These are phyloP conservation scores for Palloptera scutellata DNA, from an alignment of 2,888 invertebrate genomes.

Conservation along the genomic window DNA sequence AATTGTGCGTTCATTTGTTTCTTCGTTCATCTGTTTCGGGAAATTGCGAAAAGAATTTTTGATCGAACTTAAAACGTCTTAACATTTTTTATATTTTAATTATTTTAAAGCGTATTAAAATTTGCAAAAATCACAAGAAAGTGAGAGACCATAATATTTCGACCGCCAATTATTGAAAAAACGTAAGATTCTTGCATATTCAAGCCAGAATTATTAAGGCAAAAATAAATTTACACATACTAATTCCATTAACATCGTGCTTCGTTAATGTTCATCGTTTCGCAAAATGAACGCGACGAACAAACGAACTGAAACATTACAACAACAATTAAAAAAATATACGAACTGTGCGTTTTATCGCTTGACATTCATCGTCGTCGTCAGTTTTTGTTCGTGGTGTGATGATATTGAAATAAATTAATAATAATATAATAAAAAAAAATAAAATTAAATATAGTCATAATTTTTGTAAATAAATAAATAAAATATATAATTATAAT, in stretches of 20 bases:
- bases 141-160: conserved; percentile 13
- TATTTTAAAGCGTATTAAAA: conserved; percentile 26
- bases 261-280: not conserved
- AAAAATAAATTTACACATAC: conserved; percentile 1
- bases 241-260: conserved; percentile 15
- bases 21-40: conserved; percentile 32
- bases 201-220: not conserved
- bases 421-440: too few relatives aligned
- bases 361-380: conserved; percentile 10
- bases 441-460: not conserved
- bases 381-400: conserved; percentile 18
- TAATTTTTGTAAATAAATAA: conserved; percentile 9
- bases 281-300: too few relatives aligned
- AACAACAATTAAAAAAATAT: too few relatives aligned
- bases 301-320: too few relatives aligned
- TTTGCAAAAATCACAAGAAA: conserved; percentile 25
- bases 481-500: not conserved
- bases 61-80: conserved; percentile 24
- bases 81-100: conserved; percentile 28
- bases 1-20: conserved; percentile 16
- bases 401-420: too few relatives aligned
- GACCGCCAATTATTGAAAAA: conserved; percentile 11
- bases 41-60: conserved; percentile 36
- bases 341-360: not conserved
- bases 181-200: not conserved